Conservation (phyloP, 2,888 invertebrate species). For the Ochropleura leucogaster region DNA sequence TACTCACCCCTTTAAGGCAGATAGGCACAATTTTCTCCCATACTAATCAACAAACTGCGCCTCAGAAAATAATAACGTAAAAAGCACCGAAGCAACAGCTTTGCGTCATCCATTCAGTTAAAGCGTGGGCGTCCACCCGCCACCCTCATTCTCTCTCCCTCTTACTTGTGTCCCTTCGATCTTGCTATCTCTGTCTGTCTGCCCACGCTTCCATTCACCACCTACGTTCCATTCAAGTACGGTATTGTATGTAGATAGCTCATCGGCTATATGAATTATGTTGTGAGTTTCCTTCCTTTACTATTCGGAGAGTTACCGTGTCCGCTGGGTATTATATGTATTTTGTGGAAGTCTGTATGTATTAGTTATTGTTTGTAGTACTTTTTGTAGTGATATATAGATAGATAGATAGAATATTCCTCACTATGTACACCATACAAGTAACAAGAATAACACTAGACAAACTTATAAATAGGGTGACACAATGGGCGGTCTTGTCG, state of each 20-base stretch:
- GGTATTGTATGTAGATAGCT: conserved; percentile 68
- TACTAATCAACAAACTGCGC: conserved; percentile 55
- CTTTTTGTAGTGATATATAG: too few relatives aligned
- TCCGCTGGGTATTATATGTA: conserved; percentile 16
- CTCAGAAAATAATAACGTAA: conserved; percentile 61
- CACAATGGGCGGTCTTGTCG: too few relatives aligned
- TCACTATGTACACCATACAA: too few relatives aligned
- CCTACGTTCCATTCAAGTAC: conserved; percentile 83
- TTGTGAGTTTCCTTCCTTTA: conserved; percentile 29
- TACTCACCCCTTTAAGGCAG: background rate
- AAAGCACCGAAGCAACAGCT: conserved; percentile 63
- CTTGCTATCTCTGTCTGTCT: conserved; percentile 64
- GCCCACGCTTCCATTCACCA: conserved; percentile 83
- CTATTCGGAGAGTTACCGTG: conserved; percentile 14
- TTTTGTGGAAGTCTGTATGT: conserved; percentile 5
- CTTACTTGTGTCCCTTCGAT: conserved; percentile 22
- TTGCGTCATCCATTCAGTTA: conserved; percentile 82
- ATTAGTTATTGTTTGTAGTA: background rate
- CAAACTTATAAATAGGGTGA: too few relatives aligned
- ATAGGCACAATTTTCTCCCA: conserved; percentile 6
- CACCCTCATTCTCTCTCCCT: conserved; percentile 53
- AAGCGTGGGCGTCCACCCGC: conserved; percentile 69
- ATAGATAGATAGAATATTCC: too few relatives aligned
- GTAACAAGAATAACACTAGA: too few relatives aligned
- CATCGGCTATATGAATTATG: conserved; percentile 52